Base-by-base conservation (phyloP, 2,797 vertebrate species). In the Coregonus sp. region DNA sequence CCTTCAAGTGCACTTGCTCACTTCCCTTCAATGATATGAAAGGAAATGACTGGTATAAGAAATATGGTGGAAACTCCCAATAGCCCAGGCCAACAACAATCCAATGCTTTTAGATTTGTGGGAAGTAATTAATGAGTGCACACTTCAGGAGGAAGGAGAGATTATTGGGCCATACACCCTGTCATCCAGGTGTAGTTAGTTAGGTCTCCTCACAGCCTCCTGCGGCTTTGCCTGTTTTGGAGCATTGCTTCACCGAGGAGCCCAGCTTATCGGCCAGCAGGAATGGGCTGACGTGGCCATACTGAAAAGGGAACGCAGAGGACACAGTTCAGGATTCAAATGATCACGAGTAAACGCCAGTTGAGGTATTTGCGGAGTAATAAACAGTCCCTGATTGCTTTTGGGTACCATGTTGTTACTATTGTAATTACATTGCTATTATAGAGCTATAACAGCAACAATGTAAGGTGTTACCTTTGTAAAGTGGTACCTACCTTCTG, bases 211-310 rank as follows among this genome's bases (percentile, higher is more conserved):
- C 29, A 56, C 18, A 16, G 7, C 12, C 0, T 78, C 66, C 76
- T 88, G n/a, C 89, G 11, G n/a, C 90, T 74, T 79, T 84, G 74
- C 69, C 51, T 0, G 63, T 90, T 86, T 94, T 94, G 51, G 89
- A 92, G 80, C 91, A 90, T 70, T 94, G 87, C 40, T 54, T 90
- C 74, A 92, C 71, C 0, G 86, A 86, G 7, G 85, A 87, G 70
- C 92, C 92, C 75, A 89, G 72, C 82, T 77, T 91, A 75, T 92
- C 91, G 1, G 93, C 91, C 82, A 95, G 70, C 65, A 82, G 80
- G 75, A 95, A 95, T 0, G 94, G 94, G 78, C 80, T 91, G 69
- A 95, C 91, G 79, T 89, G 88, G 83, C 91, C 93, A 73, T 51
- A 83, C 94, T 95, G 75, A 56, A 75, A 72, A 75, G 72, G 67